phyloP scores from a whole-genome alignment of 92 coral and sea anemone genomes.

The Palythoa caribaeorum region DNA sequence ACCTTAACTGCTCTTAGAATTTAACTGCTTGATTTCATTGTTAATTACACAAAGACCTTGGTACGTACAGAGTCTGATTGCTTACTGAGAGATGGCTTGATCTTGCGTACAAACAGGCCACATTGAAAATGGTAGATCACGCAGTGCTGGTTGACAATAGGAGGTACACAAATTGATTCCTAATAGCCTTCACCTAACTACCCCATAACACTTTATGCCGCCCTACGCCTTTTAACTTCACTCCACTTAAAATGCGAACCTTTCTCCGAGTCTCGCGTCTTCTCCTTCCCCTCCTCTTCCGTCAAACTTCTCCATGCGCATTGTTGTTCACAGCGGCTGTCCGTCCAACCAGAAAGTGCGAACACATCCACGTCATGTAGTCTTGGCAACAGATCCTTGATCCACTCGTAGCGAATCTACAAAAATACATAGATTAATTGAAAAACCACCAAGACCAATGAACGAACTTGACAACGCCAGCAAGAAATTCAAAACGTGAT shows the following conservation, averaged over 20 bases:
- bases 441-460: not conserved
- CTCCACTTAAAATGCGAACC: not conserved
- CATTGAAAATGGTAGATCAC: too few relatives aligned
- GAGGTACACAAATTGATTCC: too few relatives aligned
- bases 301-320: not conserved
- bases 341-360: slow-evolving; percentile 79
- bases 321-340: slow-evolving; percentile 33
- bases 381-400: slow-evolving; percentile 86
- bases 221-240: too few relatives aligned
- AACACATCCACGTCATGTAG: slow-evolving; percentile 82
- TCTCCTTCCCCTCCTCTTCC: slow-evolving; percentile 19
- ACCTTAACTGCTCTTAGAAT: too few relatives aligned
- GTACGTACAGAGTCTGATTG: too few relatives aligned
- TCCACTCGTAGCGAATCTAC: slow-evolving; percentile 88
- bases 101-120: too few relatives aligned
- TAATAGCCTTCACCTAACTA: not conserved
- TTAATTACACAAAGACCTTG: too few relatives aligned
- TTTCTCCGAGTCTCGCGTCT: not conserved
- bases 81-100: too few relatives aligned
- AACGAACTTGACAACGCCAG: not conserved
- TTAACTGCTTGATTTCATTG: too few relatives aligned
- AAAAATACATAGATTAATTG: not conserved
- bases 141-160: too few relatives aligned
- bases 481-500: too few relatives aligned
- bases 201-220: not conserved